Evolutionary conservation across 2,113 vertebrate species (phyloP).

Genomic region (Cyprinodon variegatus): DNA sequence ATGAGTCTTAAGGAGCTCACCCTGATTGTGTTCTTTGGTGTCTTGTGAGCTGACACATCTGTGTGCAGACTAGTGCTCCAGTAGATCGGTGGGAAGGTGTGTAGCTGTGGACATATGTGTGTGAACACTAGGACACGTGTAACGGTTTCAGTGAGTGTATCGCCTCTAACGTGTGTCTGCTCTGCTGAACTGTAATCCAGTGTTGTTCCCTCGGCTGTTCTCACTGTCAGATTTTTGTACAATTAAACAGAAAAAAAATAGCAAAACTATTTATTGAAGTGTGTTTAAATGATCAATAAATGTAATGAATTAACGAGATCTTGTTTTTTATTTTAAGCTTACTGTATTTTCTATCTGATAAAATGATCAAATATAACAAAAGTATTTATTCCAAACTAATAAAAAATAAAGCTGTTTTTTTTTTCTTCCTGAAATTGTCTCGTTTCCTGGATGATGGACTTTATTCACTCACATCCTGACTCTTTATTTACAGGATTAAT

Average conservation of each 20-base stretch:
- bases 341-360: slow-evolving; percentile 79
- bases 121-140: slow-evolving; percentile 39
- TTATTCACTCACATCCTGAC: neutral
- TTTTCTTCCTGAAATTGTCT: slow-evolving; percentile 68
- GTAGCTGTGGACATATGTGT: slow-evolving; percentile 44
- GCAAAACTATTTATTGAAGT: slow-evolving; percentile 82
- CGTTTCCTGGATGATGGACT: neutral
- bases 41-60: slow-evolving; percentile 42
- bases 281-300: slow-evolving; percentile 72
- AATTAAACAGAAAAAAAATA: slow-evolving; percentile 51
- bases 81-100: slow-evolving; percentile 21
- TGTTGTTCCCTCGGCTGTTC: slow-evolving; percentile 54
- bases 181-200: slow-evolving; percentile 57
- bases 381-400: slow-evolving; percentile 70
- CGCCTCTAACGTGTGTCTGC: slow-evolving; percentile 49
- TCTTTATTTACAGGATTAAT: neutral
- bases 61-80: slow-evolving; percentile 28
- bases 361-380: slow-evolving; percentile 72
- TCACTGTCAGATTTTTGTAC: slow-evolving; percentile 69
- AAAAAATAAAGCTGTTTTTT: slow-evolving; percentile 72
- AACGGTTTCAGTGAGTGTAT: slow-evolving; percentile 35
- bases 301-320: slow-evolving; percentile 69
- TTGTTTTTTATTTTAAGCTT: slow-evolving; percentile 83
- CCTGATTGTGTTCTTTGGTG: slow-evolving; percentile 44
- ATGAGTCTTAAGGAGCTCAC: slow-evolving; percentile 57